Evolutionary conservation across 2,113 vertebrate species (phyloP).

Genomic region (Malurus elegans): DNA sequence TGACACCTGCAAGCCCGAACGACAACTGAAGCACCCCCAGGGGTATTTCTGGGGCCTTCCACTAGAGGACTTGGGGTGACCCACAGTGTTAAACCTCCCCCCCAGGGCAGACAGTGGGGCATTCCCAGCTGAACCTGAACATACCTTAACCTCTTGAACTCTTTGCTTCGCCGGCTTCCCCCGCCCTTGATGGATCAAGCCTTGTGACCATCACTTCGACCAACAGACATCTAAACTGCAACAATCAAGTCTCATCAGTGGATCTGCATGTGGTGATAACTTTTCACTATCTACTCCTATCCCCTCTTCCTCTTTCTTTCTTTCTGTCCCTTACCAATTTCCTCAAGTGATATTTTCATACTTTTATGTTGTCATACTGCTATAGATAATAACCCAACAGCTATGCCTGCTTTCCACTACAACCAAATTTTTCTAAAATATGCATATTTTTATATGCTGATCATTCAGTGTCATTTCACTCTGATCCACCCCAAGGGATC

Average conservation of each 20-base stretch:
- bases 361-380: background rate
- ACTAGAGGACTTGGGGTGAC: background rate
- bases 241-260: background rate
- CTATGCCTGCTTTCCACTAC: background rate
- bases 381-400: background rate
- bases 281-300: background rate
- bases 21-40: no score
- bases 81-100: accelerated
- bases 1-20: no score
- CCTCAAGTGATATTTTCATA: background rate
- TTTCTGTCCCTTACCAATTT: background rate
- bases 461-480: background rate
- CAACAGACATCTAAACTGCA: background rate
- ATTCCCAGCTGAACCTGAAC: accelerated
- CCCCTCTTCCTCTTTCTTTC: background rate
- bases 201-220: accelerated
- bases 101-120: no score
- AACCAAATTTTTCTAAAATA: background rate
- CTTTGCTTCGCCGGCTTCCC: background rate
- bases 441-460: background rate
- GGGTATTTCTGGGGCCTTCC: background rate
- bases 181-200: accelerated
- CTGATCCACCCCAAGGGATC: background rate
- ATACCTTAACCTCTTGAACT: background rate
- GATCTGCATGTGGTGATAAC: background rate